Evolutionary conservation across 64 coral and sea anemone genomes (phyloP), one percentile per base, ranked within the genome.

Genomic region (Dendrophyllia cribrosa): DNA sequence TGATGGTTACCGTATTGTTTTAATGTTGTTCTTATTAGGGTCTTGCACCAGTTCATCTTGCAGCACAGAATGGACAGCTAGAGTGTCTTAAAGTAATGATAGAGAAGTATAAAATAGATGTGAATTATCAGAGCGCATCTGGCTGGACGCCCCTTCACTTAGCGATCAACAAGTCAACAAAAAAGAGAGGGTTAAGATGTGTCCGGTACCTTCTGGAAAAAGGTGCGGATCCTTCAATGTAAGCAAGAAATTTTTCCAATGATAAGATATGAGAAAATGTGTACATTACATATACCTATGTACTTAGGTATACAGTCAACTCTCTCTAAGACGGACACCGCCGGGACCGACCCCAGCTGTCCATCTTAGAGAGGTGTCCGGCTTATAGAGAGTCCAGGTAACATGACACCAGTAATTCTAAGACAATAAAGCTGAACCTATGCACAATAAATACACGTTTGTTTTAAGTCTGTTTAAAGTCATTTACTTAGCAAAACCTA

Each of bases 221-320:
- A 25, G 97, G 97, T 43, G 97, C 94, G 59, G 94, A 99, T 87
- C 94, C 94, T 8, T 99, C 97, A 86, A 83, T 85, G 97, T 99
- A 86, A 59, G 70, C 8, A 17, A 6, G 9, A 19, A 17, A 5
- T 64, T 64, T 9, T 15, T 34, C 34, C 34, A 34, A 64, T 64
- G 17, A 5, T 15, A 19, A 19, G 17, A 64, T 13, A 64, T 15
- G 14, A 63, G 17, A 63, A 9, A 58, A 7, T 34, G 34, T 34
- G 0, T 34, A 34, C 2, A 34, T 34, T 34, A 34, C 2, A 34
- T 34, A 34, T 34, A 34, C 34, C 34, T 34, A 34, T 34, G 34
- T 34, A 34, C 34, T 34, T 34, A 34, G 0, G 34, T 1, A 34
- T 34, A n/a, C n/a, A n/a, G n/a, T n/a, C n/a, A n/a, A n/a, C n/a